Evolutionary conservation across 2,888 invertebrate species (phyloP).

Genomic region (Tinea pellionella): DNA sequence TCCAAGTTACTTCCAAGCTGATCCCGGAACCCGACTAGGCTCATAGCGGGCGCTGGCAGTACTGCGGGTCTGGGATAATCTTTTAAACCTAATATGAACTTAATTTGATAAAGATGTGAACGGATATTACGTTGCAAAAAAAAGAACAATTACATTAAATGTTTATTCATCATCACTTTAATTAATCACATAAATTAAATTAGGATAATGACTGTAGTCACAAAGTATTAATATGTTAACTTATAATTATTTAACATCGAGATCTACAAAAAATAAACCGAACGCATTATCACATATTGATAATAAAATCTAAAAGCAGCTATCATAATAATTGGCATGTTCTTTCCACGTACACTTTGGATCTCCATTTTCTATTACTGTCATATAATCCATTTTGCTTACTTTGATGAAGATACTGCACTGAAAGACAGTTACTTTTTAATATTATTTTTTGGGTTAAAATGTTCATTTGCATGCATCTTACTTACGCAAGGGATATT

Average conservation of each 20-base stretch:
- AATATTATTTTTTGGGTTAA: conserved; percentile 28
- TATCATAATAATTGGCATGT: conserved; percentile 55
- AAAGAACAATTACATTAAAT: not conserved
- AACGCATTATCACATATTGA: not conserved
- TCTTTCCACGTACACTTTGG: conserved; percentile 40
- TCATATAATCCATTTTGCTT: conserved; percentile 35
- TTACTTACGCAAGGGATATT: conserved; percentile 60
- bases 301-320: not conserved
- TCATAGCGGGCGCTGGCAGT: no score
- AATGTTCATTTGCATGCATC: conserved; percentile 37
- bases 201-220: not conserved
- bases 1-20: no score
- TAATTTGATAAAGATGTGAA: conserved; percentile 16
- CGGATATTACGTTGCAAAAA: not conserved
- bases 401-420: conserved; percentile 48
- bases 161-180: not conserved
- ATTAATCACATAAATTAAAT: not conserved
- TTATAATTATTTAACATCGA: conserved; percentile 4
- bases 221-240: not conserved
- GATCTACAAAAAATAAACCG: not conserved
- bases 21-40: no score
- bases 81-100: no score
- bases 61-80: no score
- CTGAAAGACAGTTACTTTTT: conserved; percentile 59
- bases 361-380: conserved; percentile 42